These are phyloP conservation scores for Collichthys lucidus DNA, from an alignment of 2,113 vertebrate genomes.

Conservation along the genomic window DNA sequence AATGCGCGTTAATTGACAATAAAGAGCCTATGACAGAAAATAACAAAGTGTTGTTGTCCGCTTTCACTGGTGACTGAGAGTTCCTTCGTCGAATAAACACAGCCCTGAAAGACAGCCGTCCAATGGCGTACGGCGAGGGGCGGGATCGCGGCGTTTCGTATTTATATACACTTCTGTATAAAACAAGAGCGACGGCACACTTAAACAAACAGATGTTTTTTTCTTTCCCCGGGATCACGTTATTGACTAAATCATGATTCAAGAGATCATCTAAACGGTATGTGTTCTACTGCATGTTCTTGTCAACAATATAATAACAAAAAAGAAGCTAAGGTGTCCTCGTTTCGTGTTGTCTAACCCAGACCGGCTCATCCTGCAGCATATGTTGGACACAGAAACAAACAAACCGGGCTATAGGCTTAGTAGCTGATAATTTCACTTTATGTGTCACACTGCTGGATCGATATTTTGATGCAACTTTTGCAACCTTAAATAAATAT, in stretches of 20 bases:
- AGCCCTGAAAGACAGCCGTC: not conserved
- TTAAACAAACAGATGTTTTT: not conserved
- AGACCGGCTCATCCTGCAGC: not conserved
- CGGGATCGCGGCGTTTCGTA: constrained; percentile 24
- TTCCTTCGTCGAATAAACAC: not conserved
- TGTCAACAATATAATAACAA: not conserved
- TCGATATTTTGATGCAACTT: not conserved
- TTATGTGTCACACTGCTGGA: not conserved
- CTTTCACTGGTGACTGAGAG: constrained; percentile 50
- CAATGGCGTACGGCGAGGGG: constrained; percentile 43
- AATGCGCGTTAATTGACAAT: not conserved
- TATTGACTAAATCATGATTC: not conserved
- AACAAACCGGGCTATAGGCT: not conserved
- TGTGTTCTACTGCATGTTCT: not conserved
- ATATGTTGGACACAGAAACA: not conserved
- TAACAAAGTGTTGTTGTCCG: constrained; percentile 31
- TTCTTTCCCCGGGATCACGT: not conserved
- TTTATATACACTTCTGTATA: not conserved
- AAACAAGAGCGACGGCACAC: not conserved
- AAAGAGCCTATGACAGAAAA: not conserved
- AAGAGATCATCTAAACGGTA: constrained; percentile 38
- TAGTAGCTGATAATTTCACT: not conserved
- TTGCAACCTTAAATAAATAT: not conserved
- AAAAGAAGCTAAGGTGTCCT: not conserved
- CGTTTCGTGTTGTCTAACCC: not conserved